These are phyloP conservation scores for Montipora capricornis DNA, from an alignment of 64 coral and sea anemone genomes.

Conservation along the genomic window DNA sequence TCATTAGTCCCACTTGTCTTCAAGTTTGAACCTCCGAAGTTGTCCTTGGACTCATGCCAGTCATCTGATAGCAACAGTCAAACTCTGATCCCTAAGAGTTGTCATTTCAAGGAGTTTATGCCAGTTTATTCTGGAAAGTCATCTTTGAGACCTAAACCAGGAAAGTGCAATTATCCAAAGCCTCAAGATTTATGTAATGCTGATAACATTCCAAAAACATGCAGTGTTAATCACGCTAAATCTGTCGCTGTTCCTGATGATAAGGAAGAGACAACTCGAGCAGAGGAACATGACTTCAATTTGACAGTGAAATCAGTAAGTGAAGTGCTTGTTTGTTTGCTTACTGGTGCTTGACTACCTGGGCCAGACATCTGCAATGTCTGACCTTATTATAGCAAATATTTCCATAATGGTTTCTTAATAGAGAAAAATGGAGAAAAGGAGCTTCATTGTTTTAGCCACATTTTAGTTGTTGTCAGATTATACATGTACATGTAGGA, in stretches of 20 bases:
- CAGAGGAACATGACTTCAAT: neutral
- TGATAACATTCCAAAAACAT: neutral
- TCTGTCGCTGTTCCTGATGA: neutral
- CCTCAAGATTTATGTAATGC: neutral
- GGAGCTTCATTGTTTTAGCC: too few relatives aligned
- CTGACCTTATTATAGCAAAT: too few relatives aligned
- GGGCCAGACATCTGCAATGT: too few relatives aligned
- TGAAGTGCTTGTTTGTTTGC: neutral
- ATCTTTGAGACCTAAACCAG: neutral
- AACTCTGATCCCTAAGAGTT: neutral
- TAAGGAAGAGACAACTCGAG: neutral
- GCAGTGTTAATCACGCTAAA: neutral
- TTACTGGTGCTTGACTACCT: too few relatives aligned
- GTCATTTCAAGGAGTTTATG: slow-evolving; percentile 2
- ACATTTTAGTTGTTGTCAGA: too few relatives aligned
- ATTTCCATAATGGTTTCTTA: too few relatives aligned
- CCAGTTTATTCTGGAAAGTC: slow-evolving; percentile 50
- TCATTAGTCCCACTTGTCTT: neutral
- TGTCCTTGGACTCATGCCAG: neutral
- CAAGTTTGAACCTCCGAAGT: slow-evolving; percentile 55
- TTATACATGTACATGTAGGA: too few relatives aligned
- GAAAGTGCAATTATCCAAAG: neutral
- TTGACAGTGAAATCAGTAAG: slow-evolving; percentile 15
- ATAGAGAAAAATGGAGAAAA: too few relatives aligned
- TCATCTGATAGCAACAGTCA: neutral